These are phyloP conservation scores for Archips xylosteana DNA, from an alignment of 2,888 invertebrate species.

Conservation along the genomic window DNA sequence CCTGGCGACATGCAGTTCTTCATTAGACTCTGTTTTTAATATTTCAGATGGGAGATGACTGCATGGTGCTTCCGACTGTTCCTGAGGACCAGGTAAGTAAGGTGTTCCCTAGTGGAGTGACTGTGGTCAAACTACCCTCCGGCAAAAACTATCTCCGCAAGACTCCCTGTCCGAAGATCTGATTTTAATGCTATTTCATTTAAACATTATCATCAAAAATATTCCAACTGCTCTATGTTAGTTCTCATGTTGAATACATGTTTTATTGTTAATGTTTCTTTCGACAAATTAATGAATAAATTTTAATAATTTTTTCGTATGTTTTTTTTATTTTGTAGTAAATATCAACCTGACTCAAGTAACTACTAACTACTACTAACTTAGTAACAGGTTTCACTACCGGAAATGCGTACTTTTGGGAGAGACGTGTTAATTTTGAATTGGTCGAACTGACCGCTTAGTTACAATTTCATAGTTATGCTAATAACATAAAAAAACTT, in stretches of 20 bases:
- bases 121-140: slow-evolving; percentile 91
- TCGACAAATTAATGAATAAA: neutral
- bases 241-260: neutral
- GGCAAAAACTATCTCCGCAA: slow-evolving; percentile 93
- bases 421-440: too few relatives aligned
- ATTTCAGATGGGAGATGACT: slow-evolving; percentile 91
- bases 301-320: neutral
- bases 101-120: slow-evolving; percentile 90
- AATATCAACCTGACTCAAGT: neutral
- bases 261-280: neutral
- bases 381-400: too few relatives aligned
- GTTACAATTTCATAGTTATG: too few relatives aligned
- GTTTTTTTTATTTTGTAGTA: neutral
- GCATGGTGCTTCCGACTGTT: slow-evolving; percentile 96
- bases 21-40: slow-evolving; percentile 1
- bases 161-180: slow-evolving; percentile 85
- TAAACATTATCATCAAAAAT: neutral
- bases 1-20: neutral
- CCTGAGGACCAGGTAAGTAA: slow-evolving; percentile 88
- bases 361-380: too few relatives aligned
- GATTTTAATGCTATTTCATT: neutral
- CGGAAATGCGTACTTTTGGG: too few relatives aligned
- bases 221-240: neutral
- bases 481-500: too few relatives aligned
- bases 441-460: too few relatives aligned